Evolutionary conservation across 2,113 vertebrate species (phyloP), one percentile per base, ranked within the genome.

Genomic region (Xiphophorus maculatus): DNA sequence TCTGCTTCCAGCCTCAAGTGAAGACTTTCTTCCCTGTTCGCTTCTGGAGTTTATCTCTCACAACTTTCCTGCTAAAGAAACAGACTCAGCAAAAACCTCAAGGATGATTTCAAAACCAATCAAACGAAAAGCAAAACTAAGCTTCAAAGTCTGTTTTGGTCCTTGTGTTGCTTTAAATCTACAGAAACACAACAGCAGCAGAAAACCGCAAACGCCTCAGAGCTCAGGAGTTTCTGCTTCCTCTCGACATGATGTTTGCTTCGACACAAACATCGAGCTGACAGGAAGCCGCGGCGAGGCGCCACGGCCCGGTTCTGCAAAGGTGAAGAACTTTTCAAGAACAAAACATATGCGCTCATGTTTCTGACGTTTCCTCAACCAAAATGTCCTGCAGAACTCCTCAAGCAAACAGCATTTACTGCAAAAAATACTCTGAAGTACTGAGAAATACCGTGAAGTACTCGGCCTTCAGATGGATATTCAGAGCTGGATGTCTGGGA

Each of bases 201-300:
- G 35, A 11, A 76, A 61, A 14, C 71, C 84, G 7, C 69, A 73
- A 75, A 33, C 66, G 63, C 51, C 51, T 3, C 51, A 2, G 44
- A n/a, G 17, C 15, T 30, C 32, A 51, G 25, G 72, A 85, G 65
- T 77, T 27, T 40, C 74, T 80, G 60, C 86, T 92, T 90, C 86
- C 89, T 87, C 73, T 69, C 60, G 65, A 84, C 35, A 8, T 42
- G 48, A 8, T 42, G 48, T 73, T 44, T 58, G 64, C 69, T 81
- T 28, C 44, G 65, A 82, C 77, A 78, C 63, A 40, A 7, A 51
- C 28, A 66, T 58, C 62, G 17, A 67, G 27, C 28, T 67, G 7
- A 86, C 90, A 90, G 90, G 91, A 93, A 91, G 63, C 72, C n/a
- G 81, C 2, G 37, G 74, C 73, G 4, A 8, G 11, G 73, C 67